Evolutionary conservation across 2,888 invertebrate species (phyloP).

Genomic region (Lottia gigantea): DNA sequence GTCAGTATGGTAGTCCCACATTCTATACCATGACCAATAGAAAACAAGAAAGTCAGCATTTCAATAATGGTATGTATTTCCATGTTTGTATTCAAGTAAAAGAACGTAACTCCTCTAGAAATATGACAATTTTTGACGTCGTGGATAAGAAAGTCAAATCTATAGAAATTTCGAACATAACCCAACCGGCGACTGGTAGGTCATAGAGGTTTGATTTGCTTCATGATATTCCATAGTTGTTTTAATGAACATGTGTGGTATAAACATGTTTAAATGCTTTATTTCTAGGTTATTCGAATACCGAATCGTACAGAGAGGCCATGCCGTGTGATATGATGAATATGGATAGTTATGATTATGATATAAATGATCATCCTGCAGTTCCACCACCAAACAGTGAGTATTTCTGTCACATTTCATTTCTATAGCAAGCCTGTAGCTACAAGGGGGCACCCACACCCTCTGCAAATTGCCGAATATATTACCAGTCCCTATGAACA

Average conservation of each 20-base stretch:
- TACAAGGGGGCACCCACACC: too few species aligned
- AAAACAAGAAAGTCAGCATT: not conserved
- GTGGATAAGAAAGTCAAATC: too few species aligned
- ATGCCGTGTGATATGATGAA: constrained; percentile 17
- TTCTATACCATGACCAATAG: not conserved
- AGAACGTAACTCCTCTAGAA: not conserved
- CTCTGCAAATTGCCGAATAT: too few species aligned
- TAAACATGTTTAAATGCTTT: not conserved
- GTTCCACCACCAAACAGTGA: constrained; percentile 21
- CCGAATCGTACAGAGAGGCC: constrained; percentile 15
- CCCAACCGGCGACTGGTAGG: too few species aligned
- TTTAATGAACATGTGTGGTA: too few species aligned
- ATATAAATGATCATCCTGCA: constrained; percentile 29
- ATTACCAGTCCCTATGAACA: too few species aligned
- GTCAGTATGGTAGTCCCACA: constrained; percentile 3
- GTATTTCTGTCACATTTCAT: not conserved
- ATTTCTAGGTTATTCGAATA: not conserved
- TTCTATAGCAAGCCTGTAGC: too few species aligned
- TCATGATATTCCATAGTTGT: too few species aligned
- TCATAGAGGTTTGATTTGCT: too few species aligned
- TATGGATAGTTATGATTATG: constrained; percentile 33
- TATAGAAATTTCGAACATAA: constrained; percentile 21
- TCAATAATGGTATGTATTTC: not conserved
- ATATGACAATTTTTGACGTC: too few species aligned
- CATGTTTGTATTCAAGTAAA: too few species aligned